Evolutionary conservation across 2,888 invertebrate species (phyloP), one percentile per base, ranked within the genome.

Genomic region (Scotopteryx bipunctaria): DNA sequence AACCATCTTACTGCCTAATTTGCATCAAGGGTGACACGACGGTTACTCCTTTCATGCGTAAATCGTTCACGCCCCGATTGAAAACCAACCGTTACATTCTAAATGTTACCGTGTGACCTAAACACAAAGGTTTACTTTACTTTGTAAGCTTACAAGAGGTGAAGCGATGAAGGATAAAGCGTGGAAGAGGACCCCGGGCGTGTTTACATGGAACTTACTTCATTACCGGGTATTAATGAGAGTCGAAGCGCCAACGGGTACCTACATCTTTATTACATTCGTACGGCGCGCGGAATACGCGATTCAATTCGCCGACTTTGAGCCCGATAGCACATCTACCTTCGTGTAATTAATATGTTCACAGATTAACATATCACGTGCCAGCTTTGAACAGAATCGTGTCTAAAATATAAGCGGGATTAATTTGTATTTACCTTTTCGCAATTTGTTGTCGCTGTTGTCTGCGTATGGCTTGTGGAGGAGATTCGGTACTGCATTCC

Each of bases 401-500:
- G 29, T 43, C 29, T 21, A 5, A 46, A 23, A 42, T 9, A 29
- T 32, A 27, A 2, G 25, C 16, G 33, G 21, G 14, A 44, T 14
- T 50, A 13, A 27, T 33, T 32, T 64, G 35, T 51, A 15, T 48
- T 91, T 81, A 93, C 93, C 84, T 91, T 90, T 56, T 94, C 94
- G 78, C 94, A 92, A 60, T 96, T 94, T 16, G 96, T 94, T 38
- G 96, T 95, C 42, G 96, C 95, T 64, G 96, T 96, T 6, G 96
- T 96, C 81, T 95, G 95, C 50, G 95, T 95, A 78, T 95, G 95
- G 76, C 96, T 96, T 42, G 96, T 96, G 38, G 96, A 95, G 61
- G 96, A 96, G 65, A 96, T 96, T 61, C 96, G 93, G 80, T 97
- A 96, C 85, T 96, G 96, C 95, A 96, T 94, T 36, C 94, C 94